phyloP scores from a whole-genome alignment of 2,888 invertebrate species.

The Bellardia pandia region DNA sequence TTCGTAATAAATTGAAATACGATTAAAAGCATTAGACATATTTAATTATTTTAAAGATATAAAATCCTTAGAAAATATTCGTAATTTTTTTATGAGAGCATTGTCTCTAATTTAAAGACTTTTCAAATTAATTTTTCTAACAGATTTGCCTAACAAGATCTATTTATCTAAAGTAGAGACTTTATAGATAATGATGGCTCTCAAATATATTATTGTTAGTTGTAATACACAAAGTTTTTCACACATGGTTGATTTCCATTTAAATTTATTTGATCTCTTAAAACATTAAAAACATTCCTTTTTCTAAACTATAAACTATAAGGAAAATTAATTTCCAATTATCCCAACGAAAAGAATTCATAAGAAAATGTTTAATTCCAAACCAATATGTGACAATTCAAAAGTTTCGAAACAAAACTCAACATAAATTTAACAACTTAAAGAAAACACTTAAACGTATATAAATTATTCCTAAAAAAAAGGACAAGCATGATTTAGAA shows the following conservation, averaged over 20 bases:
- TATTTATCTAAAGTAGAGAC: too few relatives aligned
- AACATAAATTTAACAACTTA: background rate
- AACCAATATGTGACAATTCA: slow-evolving; percentile 3
- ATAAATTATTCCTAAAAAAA: background rate
- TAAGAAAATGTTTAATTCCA: background rate
- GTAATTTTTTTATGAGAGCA: too few relatives aligned
- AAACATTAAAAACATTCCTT: background rate
- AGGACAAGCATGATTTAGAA: background rate
- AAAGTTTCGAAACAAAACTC: background rate
- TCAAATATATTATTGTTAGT: too few relatives aligned
- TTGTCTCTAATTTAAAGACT: too few relatives aligned
- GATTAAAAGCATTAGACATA: too few relatives aligned
- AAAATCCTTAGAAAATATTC: too few relatives aligned
- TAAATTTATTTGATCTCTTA: background rate
- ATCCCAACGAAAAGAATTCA: background rate
- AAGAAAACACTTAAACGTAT: background rate
- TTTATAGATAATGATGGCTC: too few relatives aligned
- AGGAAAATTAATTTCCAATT: background rate
- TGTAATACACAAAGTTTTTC: background rate
- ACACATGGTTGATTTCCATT: background rate
- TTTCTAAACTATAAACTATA: background rate
- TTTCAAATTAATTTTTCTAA: too few relatives aligned
- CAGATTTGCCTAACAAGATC: too few relatives aligned
- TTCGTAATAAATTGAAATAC: too few relatives aligned
- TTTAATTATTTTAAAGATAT: too few relatives aligned